Conservation (phyloP, 2,888 invertebrate species). For the Drosophila anomalata region DNA sequence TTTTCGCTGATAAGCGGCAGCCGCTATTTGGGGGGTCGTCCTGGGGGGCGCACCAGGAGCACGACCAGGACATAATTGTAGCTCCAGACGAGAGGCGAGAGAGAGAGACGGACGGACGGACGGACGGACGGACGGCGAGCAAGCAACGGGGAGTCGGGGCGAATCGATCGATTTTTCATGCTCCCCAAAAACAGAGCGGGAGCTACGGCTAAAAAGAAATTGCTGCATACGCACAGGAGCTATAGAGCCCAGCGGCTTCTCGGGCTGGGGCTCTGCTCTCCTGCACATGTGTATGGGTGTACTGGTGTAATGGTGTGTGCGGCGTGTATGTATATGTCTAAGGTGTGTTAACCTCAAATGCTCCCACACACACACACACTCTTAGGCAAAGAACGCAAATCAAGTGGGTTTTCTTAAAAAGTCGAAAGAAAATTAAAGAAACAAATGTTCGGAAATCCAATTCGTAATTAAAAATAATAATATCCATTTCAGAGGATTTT, state of each 20-base stretch:
- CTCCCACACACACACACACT: conserved; percentile 48
- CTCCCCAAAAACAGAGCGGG: conserved; percentile 45
- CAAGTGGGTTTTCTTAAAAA: conserved; percentile 27
- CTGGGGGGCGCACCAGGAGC: conserved; percentile 1
- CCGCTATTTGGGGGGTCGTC: conserved; percentile 24
- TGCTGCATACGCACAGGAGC: conserved; percentile 74
- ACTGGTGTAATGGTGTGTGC: conserved; percentile 7
- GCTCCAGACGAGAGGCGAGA: conserved; percentile 34
- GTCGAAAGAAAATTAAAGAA: neutral
- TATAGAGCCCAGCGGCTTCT: conserved; percentile 49
- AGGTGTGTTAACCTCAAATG: conserved; percentile 83
- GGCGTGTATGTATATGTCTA: conserved; percentile 82
- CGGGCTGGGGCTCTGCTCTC: conserved; percentile 53
- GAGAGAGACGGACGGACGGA: conserved; percentile 2
- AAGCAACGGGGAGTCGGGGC: conserved; percentile 1
- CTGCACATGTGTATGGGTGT: conserved; percentile 30
- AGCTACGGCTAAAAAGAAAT: conserved; percentile 50
- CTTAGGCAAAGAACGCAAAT: conserved; percentile 11
- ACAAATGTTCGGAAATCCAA: neutral
- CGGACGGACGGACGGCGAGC: neutral
- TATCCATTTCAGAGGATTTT: neutral
- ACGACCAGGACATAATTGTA: conserved; percentile 46
- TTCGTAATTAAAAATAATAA: neutral
- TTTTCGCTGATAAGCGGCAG: conserved; percentile 71
- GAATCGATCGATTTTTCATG: conserved; percentile 80